Evolutionary conservation across 2,113 vertebrate species (phyloP).

Genomic region (Phalacrocorax brasilianus): DNA sequence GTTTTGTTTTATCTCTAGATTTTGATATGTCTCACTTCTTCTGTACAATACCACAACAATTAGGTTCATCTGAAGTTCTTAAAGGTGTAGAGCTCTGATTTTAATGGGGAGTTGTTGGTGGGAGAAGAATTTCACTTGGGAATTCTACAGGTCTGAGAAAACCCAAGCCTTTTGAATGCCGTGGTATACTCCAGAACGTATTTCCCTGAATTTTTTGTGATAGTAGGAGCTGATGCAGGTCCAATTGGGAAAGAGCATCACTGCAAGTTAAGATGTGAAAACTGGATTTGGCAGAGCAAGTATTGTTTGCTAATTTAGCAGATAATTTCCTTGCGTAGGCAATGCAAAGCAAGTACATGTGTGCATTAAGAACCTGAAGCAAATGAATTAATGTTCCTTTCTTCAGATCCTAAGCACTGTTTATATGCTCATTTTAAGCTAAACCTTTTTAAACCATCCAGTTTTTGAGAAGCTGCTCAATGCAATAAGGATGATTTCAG

Average conservation of each 20-base stretch:
- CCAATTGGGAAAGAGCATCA: background rate
- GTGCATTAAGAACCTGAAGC: background rate
- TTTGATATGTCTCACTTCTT: background rate
- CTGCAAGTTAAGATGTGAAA: background rate
- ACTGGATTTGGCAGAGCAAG: slow-evolving; percentile 12
- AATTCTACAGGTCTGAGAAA: background rate
- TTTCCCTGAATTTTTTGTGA: background rate
- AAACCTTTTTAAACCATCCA: background rate
- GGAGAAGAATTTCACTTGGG: background rate
- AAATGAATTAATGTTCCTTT: background rate
- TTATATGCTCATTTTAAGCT: background rate
- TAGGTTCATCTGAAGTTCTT: background rate
- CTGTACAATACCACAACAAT: background rate
- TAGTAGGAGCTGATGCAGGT: background rate
- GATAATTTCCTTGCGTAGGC: slow-evolving; percentile 16
- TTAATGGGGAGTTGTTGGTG: background rate
- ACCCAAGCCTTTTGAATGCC: background rate
- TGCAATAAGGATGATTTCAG: background rate
- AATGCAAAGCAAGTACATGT: background rate
- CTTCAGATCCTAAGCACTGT: background rate
- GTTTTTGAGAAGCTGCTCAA: background rate
- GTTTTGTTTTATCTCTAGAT: background rate
- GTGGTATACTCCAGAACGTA: background rate
- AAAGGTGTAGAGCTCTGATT: background rate
- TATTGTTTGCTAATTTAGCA: slow-evolving; percentile 15